Conservation (phyloP, 2,888 invertebrate species). For the Acanthosepion lycidas region DNA sequence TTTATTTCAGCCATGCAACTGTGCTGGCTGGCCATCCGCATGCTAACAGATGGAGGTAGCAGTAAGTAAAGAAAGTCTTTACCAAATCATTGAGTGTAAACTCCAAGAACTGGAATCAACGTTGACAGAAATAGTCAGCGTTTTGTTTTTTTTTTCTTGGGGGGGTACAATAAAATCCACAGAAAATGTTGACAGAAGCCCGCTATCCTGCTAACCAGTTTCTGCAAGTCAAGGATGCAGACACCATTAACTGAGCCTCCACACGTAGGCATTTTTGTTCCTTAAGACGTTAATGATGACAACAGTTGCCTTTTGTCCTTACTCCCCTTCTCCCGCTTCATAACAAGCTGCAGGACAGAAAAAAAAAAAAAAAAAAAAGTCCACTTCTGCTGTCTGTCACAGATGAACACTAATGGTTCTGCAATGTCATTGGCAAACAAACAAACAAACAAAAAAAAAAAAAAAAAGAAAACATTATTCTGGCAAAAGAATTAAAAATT, state of each 20-base stretch:
- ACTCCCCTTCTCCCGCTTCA: neutral
- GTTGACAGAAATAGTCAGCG: neutral
- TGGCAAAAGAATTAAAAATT: constrained; percentile 18
- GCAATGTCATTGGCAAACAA: neutral
- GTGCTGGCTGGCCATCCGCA: neutral
- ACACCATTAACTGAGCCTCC: neutral
- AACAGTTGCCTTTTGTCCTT: neutral
- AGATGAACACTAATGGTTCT: neutral
- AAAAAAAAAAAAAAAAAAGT: too few relatives aligned
- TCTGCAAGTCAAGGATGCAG: neutral
- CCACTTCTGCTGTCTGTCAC: neutral
- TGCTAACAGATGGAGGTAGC: neutral
- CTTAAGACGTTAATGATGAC: neutral
- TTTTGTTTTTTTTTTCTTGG: neutral
- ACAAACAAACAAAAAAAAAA: too few relatives aligned
- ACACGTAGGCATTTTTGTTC: neutral
- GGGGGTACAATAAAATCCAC: neutral
- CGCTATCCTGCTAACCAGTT: neutral
- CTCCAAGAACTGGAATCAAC: neutral
- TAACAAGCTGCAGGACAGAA: neutral
- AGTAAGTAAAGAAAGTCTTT: neutral
- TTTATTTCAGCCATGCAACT: neutral
- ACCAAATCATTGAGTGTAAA: neutral
- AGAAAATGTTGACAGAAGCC: neutral
- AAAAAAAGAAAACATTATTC: neutral